phyloP scores from a whole-genome alignment of 2,797 vertebrate species.

The Clarias laeviceps region DNA sequence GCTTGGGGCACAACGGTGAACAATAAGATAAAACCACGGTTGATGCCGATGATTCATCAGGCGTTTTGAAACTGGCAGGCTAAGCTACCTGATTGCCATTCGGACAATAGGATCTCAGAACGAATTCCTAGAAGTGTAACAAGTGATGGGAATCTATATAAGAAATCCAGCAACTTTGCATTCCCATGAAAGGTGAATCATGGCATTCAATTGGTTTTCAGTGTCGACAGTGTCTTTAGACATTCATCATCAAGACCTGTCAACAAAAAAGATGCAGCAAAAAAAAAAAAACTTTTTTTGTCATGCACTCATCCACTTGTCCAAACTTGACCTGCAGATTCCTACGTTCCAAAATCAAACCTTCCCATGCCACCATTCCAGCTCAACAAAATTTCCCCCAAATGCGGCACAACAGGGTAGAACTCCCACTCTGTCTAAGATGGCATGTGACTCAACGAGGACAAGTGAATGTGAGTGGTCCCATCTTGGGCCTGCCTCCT shows the following conservation, averaged over 20 bases:
- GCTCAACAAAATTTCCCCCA: constrained; percentile 1
- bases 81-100: constrained; percentile 19
- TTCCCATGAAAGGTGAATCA: constrained; percentile 16
- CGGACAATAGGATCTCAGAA: constrained; percentile 3
- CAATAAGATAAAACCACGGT: constrained; percentile 35
- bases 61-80: constrained; percentile 12
- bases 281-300: background rate
- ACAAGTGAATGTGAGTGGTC: constrained; percentile 32
- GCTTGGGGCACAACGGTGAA: constrained; percentile 24
- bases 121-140: constrained; percentile 5
- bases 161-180: background rate
- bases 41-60: constrained; percentile 29
- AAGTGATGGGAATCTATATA: background rate
- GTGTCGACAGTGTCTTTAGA: background rate
- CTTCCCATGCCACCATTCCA: constrained; percentile 15
- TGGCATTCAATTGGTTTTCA: background rate
- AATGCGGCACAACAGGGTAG: background rate
- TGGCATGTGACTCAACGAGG: constrained; percentile 6
- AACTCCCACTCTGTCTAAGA: constrained; percentile 10
- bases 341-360: background rate
- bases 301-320: constrained; percentile 1
- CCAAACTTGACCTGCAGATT: constrained; percentile 8
- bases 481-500: constrained; percentile 23
- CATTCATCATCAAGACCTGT: background rate
- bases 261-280: background rate